Percentiles rank a stretch among this genome's conserved stretches.
phyloP scores from a whole-genome alignment of 2,113 vertebrate genomes.

The Terrapene triunguis region DNA sequence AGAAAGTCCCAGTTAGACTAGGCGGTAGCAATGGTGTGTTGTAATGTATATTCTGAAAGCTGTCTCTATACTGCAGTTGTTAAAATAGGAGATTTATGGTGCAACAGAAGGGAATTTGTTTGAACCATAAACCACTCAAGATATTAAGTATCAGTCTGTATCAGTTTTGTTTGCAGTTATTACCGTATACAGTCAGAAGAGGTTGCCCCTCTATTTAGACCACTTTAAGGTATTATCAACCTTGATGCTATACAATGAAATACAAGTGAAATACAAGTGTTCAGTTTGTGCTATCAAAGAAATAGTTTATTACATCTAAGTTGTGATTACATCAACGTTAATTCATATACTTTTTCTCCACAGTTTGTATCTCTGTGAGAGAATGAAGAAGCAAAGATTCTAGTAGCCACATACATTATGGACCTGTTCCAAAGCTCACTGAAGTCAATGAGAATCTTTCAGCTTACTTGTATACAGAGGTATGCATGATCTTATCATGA shows the following conservation, averaged over 20 bases:
- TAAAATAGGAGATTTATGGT: slow-evolving; percentile 22
- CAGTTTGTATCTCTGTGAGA: neutral
- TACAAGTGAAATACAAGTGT: neutral
- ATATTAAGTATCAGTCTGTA: slow-evolving; percentile 7
- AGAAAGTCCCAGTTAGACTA: slow-evolving; percentile 12
- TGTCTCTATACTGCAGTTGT: slow-evolving; percentile 40
- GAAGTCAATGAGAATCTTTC: neutral
- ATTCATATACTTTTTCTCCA: neutral
- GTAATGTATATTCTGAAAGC: slow-evolving; percentile 37
- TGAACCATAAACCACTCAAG: neutral
- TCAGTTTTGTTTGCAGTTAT: neutral
- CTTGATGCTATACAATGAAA: too few species aligned
- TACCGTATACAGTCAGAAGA: neutral
- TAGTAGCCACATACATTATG: neutral
- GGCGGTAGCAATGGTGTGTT: neutral
- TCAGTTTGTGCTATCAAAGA: neutral
- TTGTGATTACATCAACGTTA: neutral
- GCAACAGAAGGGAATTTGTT: neutral
- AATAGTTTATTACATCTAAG: neutral
- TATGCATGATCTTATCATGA: neutral
- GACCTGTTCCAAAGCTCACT: neutral
- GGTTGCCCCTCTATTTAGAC: neutral
- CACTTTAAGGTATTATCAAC: neutral
- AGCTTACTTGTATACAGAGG: neutral
- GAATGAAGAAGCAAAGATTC: neutral